Conservation (phyloP, 2,888 invertebrate species). For the Erebia epiphron region DNA sequence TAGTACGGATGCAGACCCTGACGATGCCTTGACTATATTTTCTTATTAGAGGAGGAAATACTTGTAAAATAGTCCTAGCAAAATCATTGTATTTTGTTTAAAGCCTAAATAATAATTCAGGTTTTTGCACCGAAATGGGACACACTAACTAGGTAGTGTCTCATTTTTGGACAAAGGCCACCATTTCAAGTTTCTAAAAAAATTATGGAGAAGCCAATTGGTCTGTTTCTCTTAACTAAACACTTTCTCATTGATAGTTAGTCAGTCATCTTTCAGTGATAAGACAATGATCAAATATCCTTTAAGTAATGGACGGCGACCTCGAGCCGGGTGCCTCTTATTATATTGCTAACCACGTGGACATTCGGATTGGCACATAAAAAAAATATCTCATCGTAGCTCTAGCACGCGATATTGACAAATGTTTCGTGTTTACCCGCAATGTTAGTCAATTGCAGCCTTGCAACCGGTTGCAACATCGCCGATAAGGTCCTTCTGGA, state of each 20-base stretch:
- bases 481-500: conserved; percentile 12
- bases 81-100: too few species aligned
- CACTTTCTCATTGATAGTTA: not conserved
- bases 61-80: too few species aligned
- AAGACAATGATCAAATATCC: not conserved
- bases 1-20: too few species aligned
- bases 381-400: conserved; percentile 27
- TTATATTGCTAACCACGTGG: conserved; percentile 38
- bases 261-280: not conserved
- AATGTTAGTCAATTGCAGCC: conserved; percentile 15
- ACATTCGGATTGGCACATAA: conserved; percentile 30
- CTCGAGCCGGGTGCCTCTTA: conserved; percentile 36
- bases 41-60: too few species aligned
- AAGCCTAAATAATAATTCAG: too few species aligned
- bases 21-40: too few species aligned
- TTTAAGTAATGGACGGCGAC: conserved; percentile 35
- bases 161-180: too few species aligned
- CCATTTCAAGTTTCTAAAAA: too few species aligned
- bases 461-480: conserved; percentile 17
- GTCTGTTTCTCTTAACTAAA: not conserved
- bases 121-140: too few species aligned
- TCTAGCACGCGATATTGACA: conserved; percentile 31
- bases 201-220: not conserved
- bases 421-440: conserved; percentile 20
- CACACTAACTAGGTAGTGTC: too few species aligned